These are phyloP conservation scores for Orchestes rusci DNA, from an alignment of 2,888 invertebrate genomes.

Conservation along the genomic window DNA sequence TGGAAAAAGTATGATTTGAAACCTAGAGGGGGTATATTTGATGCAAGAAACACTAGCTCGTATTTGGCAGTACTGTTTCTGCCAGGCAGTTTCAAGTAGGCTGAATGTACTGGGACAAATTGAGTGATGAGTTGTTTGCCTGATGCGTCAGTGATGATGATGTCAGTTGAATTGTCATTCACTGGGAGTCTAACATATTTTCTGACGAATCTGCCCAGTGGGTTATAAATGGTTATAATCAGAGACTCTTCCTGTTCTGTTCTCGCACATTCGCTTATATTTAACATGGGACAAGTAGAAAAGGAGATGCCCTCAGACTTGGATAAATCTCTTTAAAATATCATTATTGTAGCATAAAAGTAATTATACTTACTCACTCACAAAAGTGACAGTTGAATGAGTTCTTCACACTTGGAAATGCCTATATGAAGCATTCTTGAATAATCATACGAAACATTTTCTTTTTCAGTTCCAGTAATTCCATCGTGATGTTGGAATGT, in stretches of 20 bases:
- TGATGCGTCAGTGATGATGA: constrained; percentile 1
- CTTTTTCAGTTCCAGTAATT: constrained; percentile 80
- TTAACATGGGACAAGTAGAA: constrained; percentile 58
- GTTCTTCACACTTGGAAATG: constrained; percentile 52
- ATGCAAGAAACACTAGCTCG: constrained; percentile 66
- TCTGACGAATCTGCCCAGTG: constrained; percentile 55
- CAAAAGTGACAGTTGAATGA: no score
- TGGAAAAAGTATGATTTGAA: constrained; percentile 48
- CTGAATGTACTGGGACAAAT: constrained; percentile 53
- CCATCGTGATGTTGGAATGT: constrained; percentile 91
- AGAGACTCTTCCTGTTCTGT: constrained; percentile 56
- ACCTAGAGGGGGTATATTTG: constrained; percentile 59
- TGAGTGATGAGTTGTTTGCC: constrained; percentile 56
- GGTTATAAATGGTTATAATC: constrained; percentile 67
- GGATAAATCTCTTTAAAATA: constrained; percentile 53
- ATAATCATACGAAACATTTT: constrained; percentile 85
- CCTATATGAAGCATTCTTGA: constrained; percentile 65
- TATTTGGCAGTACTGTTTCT: constrained; percentile 54
- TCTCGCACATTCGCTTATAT: constrained; percentile 64
- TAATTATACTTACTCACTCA: no score
- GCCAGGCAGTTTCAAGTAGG: constrained; percentile 53
- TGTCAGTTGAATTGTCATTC: no score
- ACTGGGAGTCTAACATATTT: constrained; percentile 61
- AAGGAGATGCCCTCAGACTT: constrained; percentile 38
- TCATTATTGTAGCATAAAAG: no score